Evolutionary conservation across 2,888 invertebrate genomes (phyloP).

Genomic region (Napeogenes inachia): DNA sequence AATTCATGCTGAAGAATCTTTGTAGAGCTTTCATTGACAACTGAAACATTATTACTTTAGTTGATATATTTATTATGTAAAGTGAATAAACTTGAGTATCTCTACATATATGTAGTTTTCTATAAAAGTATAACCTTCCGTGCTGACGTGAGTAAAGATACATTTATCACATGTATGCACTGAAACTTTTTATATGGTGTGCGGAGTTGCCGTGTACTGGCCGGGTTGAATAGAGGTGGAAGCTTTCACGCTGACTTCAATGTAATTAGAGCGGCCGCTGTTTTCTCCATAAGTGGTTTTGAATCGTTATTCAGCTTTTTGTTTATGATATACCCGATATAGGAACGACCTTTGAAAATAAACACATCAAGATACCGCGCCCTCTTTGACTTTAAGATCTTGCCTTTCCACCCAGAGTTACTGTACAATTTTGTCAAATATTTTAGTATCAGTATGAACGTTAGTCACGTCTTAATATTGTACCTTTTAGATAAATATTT

Average conservation of each 20-base stretch:
- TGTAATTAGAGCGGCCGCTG: constrained; percentile 65
- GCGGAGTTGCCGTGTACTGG: constrained; percentile 44
- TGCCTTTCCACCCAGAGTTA: too few species aligned
- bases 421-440: too few species aligned
- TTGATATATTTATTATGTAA: not conserved
- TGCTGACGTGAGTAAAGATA: constrained; percentile 25
- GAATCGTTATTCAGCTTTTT: constrained; percentile 47
- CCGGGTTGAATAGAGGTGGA: constrained; percentile 53
- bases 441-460: too few species aligned
- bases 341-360: not conserved
- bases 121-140: constrained; percentile 18
- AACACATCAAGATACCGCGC: too few species aligned
- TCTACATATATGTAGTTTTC: constrained; percentile 24
- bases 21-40: not conserved
- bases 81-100: constrained; percentile 20
- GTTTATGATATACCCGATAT: constrained; percentile 11
- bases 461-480: too few species aligned
- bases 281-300: constrained; percentile 62
- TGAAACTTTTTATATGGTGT: constrained; percentile 29
- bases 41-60: not conserved
- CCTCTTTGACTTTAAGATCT: too few species aligned
- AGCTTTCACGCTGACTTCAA: constrained; percentile 63
- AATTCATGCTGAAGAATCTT: too few species aligned
- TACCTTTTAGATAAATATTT: too few species aligned
- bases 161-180: constrained; percentile 26